phyloP scores from a whole-genome alignment of 2,888 invertebrate genomes.

The Netelia virgata region DNA sequence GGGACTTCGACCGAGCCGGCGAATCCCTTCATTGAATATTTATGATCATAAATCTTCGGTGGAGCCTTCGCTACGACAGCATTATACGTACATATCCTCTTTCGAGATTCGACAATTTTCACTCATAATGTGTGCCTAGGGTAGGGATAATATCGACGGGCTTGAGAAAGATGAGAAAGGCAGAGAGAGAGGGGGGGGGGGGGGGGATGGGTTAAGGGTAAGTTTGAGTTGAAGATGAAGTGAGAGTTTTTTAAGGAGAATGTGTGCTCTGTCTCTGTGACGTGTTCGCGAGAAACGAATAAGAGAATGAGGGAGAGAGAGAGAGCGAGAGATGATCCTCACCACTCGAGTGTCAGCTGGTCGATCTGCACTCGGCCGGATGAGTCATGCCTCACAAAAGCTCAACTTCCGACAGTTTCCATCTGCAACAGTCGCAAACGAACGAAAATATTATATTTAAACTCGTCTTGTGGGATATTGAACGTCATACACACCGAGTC shows the following conservation, averaged over 20 bases:
- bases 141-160: constrained; percentile 16
- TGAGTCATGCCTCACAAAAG: constrained; percentile 70
- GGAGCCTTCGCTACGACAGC: constrained; percentile 30
- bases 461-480: no score
- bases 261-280: constrained; percentile 6
- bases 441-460: not conserved
- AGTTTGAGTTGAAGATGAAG: no score
- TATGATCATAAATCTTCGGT: constrained; percentile 59
- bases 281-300: constrained; percentile 4
- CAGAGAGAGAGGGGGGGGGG: not conserved
- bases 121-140: constrained; percentile 20
- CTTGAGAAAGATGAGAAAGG: not conserved
- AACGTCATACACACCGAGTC: no score
- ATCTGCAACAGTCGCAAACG: constrained; percentile 65
- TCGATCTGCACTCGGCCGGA: constrained; percentile 69
- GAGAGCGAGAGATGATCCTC: constrained; percentile 60
- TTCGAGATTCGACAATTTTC: constrained; percentile 58
- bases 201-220: not conserved
- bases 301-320: not conserved
- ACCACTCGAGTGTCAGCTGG: constrained; percentile 73
- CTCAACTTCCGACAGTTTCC: constrained; percentile 67
- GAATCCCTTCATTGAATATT: constrained; percentile 62
- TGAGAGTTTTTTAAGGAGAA: not conserved
- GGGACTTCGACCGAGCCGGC: constrained; percentile 19
- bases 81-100: constrained; percentile 51